Percentiles rank a stretch among this genome's conserved stretches.
Evolutionary conservation across 2,113 vertebrate species (phyloP).

Genomic region (Struthidea cinerea): DNA sequence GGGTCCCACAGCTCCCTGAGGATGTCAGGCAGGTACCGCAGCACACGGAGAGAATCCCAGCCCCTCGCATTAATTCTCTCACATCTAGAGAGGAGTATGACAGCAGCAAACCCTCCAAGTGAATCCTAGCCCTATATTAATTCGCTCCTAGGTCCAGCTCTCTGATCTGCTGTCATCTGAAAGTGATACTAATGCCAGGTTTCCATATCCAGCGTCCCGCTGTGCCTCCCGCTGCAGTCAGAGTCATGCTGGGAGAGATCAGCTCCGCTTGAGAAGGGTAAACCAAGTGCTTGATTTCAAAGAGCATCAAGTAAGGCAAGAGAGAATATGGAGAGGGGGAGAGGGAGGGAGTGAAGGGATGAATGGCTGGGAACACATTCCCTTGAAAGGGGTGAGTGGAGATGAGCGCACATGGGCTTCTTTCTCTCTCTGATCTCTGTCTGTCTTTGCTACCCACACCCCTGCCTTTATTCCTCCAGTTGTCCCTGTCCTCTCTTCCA

Average conservation of each 20-base stretch:
- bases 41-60: background rate
- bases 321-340: background rate
- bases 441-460: background rate
- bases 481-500: background rate
- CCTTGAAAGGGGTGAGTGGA: background rate
- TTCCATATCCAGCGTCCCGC: constrained; percentile 42
- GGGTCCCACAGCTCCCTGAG: background rate
- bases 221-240: constrained; percentile 40
- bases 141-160: constrained; percentile 39
- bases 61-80: constrained; percentile 20
- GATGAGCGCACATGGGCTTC: background rate
- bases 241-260: constrained; percentile 56
- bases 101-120: constrained; percentile 45
- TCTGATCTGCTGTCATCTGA: constrained; percentile 48
- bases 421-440: background rate
- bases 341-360: background rate
- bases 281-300: constrained; percentile 61
- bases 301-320: constrained; percentile 21
- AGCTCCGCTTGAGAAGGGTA: constrained; percentile 28
- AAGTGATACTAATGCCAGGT: constrained; percentile 61
- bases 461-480: accelerated
- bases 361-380: background rate
- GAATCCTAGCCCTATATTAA: constrained; percentile 53
- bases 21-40: background rate
- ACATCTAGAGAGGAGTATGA: constrained; percentile 18